Evolutionary conservation across 2,113 vertebrate genomes (phyloP), one percentile per base, ranked within the genome.

Genomic region (Melanocharis versteri): DNA sequence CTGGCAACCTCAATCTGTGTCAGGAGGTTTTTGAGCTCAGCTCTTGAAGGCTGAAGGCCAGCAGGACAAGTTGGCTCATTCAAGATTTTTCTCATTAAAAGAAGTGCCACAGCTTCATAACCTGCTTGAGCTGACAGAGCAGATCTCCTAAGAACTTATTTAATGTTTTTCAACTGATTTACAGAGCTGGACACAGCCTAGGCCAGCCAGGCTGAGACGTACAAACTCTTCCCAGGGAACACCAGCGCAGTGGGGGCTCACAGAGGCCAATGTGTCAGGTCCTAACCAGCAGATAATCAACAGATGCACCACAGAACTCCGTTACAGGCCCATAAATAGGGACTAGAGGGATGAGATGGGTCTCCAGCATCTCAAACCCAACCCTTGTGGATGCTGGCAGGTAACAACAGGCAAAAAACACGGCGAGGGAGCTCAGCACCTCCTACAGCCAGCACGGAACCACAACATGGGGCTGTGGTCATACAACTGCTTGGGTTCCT

Each of bases 401-500:
- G 26, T 44, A 66, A 37, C 16, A 78, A 39, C 9, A 54, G 76
- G 33, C 37, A 80, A 30, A 54, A 91, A 86, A 33, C 2, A 17
- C 0, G 0, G 53, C 0, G 0, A 85, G 42, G 0, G 3, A 51
- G 16, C 26, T 48, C 61, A 37, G 61, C 22, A 48, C 15, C 23
- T 77, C n/a, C 64, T 60, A 6, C 31, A 39, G 78, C 35, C 54
- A 35, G 23, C 60, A 70, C 0, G 3, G 61, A 57, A 66, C 13
- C 30, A 85, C 44, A 61, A 40, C 11, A 28, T 2, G 4, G 23
- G 11, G 19, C 24, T 27, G 17, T 19, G 48, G 48, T 23, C 2
- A 6, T 19, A 58, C 13, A 40, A 4, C 22, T 57, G 22, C 66
- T 89, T 0, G 3, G 11, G 47, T 28, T 71, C 42, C 62, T 82